Percentiles rank a stretch among this genome's conserved stretches.
Conservation (phyloP, 1,140 invertebrate genomes). For the Metaphire vulgaris region DNA sequence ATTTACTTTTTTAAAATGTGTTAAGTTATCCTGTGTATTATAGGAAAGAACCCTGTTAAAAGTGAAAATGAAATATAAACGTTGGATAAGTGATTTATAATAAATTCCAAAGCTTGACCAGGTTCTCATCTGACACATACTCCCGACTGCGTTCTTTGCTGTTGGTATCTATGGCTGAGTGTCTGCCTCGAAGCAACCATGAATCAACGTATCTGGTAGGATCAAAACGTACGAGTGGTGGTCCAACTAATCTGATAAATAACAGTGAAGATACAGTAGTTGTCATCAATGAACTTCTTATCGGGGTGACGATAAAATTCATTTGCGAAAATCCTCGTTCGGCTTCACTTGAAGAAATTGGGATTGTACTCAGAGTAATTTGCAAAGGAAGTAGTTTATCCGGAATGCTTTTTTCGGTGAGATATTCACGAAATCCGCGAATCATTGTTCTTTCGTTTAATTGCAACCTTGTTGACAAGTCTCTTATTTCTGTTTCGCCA, state of each 20-base stretch:
- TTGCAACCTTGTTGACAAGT: neutral
- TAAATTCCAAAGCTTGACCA: neutral
- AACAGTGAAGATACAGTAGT: neutral
- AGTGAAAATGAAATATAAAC: neutral
- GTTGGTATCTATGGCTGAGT: neutral
- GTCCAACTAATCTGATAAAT: neutral
- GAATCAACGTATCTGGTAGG: neutral
- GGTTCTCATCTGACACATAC: neutral
- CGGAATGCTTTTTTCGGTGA: neutral
- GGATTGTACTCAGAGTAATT: neutral
- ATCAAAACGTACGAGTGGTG: neutral
- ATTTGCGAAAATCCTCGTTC: neutral
- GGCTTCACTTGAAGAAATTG: neutral
- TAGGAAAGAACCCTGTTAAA: too few relatives aligned
- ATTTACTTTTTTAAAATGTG: too few relatives aligned
- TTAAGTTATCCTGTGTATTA: too few relatives aligned
- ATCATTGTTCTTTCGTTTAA: conserved; percentile 1
- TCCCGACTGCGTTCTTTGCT: neutral
- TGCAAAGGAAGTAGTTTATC: neutral
- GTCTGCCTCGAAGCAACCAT: neutral
- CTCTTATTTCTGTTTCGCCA: neutral
- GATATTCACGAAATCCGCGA: neutral
- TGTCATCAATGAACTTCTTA: neutral
- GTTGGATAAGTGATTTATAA: neutral
- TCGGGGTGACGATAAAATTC: neutral